These are phyloP conservation scores for Vulpes vulpes DNA, from an alignment of 2,113 vertebrate species.

Conservation along the genomic window DNA sequence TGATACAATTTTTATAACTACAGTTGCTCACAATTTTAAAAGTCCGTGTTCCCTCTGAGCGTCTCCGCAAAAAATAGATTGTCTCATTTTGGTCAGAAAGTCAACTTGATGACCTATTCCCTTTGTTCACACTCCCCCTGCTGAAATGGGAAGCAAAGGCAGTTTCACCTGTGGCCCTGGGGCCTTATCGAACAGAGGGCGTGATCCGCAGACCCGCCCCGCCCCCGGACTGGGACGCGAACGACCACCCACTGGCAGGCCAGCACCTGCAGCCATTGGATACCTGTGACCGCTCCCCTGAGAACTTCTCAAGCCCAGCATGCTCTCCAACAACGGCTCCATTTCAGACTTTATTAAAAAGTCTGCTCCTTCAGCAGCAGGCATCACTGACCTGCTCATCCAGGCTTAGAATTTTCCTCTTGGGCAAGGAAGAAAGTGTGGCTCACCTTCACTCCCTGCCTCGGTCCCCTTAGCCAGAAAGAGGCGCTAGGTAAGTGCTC, in stretches of 20 bases:
- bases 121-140: neutral
- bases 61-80: neutral
- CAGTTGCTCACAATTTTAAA: neutral
- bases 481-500: neutral
- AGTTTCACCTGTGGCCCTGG: neutral
- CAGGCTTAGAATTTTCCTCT: neutral
- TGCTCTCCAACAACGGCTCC: neutral
- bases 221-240: neutral
- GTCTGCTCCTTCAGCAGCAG: neutral
- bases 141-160: neutral
- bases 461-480: neutral
- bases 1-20: neutral
- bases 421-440: neutral
- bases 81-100: neutral
- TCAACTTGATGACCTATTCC: neutral
- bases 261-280: neutral
- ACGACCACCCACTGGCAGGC: neutral
- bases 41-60: neutral
- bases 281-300: neutral
- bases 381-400: neutral
- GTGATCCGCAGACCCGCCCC: fast-evolving
- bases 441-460: fast-evolving
- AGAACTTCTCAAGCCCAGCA: neutral
- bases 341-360: neutral
- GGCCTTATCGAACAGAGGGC: neutral